Base-by-base conservation (phyloP, 1,140 invertebrate genomes). In the Papilio xuthus region DNA sequence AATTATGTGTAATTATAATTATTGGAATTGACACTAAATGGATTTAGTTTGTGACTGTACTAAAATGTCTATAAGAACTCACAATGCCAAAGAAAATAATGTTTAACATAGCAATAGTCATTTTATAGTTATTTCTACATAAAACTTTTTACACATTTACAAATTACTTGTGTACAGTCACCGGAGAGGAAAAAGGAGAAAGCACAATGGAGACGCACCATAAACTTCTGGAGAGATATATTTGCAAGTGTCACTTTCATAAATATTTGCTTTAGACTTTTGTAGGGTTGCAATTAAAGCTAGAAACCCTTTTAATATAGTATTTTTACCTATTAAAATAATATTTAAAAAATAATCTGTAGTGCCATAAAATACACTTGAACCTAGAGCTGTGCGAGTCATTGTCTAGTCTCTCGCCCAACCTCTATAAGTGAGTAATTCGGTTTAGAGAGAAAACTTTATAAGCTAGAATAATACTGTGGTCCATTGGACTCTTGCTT, bases 171-270 rank as follows among this genome's bases (percentile, higher is more conserved):
- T 90, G 86, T 86, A 89, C 90, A 94, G 94, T 94, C 92, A 86
- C 92, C 94, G 37, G 86, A 93, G 80, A 87, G 91, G 83, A 94
- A 94, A 84, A 90, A 86, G 88, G 92, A 93, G 86, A 94, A 92
- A 86, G 93, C 93, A 91, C 92, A 94, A 79, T 94, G 94, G 93
- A 90, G 94, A 82, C 92, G 94, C 89, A 94, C 93, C 60, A 91
- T 94, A 90, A 94, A 94, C 93, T 94, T 94, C 89, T 94, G 93
- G 94, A 80, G 94, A 85, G 93, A 94, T 83, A 91, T 94, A 88
- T 94, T 94, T 88, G 94, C 94, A 94, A 94, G 94, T 94, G 90
- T 91, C 90, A 91, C 87, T 88, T 91, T 89, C 85, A 89, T 83
- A 26, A 28, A 28, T 63, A 63, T 28, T 28, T 13, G 60, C 60